Evolutionary conservation across 2,113 vertebrate genomes (phyloP).

Genomic region (Mohoua ochrocephala): DNA sequence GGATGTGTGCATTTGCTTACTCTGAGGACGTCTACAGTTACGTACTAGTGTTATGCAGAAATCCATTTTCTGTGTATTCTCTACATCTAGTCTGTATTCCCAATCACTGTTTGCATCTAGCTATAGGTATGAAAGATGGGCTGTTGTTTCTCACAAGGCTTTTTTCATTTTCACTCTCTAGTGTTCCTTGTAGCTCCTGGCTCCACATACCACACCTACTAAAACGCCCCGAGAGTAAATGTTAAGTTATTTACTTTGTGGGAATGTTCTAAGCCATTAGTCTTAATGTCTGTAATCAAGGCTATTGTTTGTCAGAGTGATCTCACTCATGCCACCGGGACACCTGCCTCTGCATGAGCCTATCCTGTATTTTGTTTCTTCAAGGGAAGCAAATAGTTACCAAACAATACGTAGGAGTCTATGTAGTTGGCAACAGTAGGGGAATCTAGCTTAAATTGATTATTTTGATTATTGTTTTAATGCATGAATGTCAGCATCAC

Average conservation of each 20-base stretch:
- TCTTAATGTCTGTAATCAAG: not conserved
- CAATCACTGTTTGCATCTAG: not conserved
- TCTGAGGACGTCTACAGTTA: not conserved
- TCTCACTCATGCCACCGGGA: not conserved
- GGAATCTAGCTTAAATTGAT: not conserved
- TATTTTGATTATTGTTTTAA: not conserved
- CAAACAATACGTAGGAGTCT: not conserved
- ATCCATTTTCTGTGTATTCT: not conserved
- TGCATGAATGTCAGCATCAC: not conserved
- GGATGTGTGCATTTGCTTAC: not conserved
- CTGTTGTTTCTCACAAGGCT: not conserved
- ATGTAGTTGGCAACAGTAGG: not conserved
- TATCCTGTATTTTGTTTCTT: not conserved
- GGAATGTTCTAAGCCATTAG: conserved; percentile 51
- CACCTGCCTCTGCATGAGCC: not conserved
- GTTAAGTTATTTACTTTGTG: conserved; percentile 63
- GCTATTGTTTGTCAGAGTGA: conserved; percentile 27
- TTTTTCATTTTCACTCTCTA: not conserved
- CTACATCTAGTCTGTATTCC: not conserved
- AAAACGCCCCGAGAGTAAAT: conserved; percentile 63
- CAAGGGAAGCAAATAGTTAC: conserved; percentile 5
- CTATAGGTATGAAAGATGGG: not conserved
- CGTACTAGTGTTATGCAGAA: not conserved
- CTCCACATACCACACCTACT: not conserved
- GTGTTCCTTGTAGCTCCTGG: not conserved